A percentile compares a stretch with the other conserved stretches of the same genome.
Evolutionary conservation across 2,797 vertebrate genomes (phyloP).

Genomic region (Varecia variegata): DNA sequence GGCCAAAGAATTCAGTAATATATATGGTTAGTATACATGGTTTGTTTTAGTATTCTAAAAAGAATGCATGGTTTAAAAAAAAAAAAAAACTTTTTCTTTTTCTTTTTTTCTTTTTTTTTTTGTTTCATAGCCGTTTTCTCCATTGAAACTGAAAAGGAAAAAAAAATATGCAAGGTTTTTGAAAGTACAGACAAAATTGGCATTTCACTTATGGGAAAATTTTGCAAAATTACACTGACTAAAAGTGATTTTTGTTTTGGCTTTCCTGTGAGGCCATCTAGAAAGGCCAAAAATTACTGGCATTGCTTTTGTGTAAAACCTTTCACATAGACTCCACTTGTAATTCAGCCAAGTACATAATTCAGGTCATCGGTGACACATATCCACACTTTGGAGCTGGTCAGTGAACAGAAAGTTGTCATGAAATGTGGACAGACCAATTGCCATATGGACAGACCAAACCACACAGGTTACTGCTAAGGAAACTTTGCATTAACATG

Average conservation of each 20-base stretch:
- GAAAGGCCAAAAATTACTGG: constrained; percentile 65
- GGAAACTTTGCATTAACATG: constrained; percentile 56
- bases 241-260: constrained; percentile 73
- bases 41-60: constrained; percentile 42
- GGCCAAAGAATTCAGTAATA: not conserved
- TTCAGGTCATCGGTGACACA: constrained; percentile 61
- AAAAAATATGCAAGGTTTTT: constrained; percentile 54
- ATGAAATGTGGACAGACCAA: not conserved
- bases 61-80: constrained; percentile 41
- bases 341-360: constrained; percentile 67
- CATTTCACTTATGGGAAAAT: constrained; percentile 68
- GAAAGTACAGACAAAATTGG: constrained; percentile 62
- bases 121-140: not conserved
- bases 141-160: constrained; percentile 46
- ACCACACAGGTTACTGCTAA: constrained; percentile 42
- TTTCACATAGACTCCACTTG: constrained; percentile 59
- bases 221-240: constrained; percentile 41
- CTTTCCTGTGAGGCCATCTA: constrained; percentile 63
- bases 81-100: not conserved
- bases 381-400: constrained; percentile 23
- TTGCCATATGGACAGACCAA: constrained; percentile 32
- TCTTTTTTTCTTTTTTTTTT: not conserved
- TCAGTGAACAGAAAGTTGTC: constrained; percentile 36
- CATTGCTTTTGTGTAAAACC: constrained; percentile 66
- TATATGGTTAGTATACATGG: not conserved